Evolutionary conservation across 2,888 invertebrate genomes (phyloP), one percentile per base, ranked within the genome.

Genomic region (Drosophila kambysellisi): DNA sequence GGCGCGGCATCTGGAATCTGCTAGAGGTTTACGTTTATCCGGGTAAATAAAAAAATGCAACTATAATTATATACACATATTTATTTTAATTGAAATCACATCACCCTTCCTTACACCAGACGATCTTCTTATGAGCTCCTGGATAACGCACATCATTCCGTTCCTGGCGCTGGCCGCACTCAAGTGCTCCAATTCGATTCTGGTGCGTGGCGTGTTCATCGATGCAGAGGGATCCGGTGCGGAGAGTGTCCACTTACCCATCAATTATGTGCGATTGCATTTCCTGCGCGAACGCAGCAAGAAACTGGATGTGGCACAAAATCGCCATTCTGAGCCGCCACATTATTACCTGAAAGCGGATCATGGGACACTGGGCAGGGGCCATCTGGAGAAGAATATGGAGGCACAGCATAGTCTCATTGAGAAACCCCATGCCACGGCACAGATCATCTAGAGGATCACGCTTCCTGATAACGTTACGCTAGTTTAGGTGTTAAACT

Each of bases 151-250:
- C 92, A 93, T 96, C 81, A 94, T 96, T 70, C 96, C 97, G 76
- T 95, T 97, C 74, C 91, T 95, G 0, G 93, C 97, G 46, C 94
- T 97, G 60, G 95, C 97, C 60, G 94, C 97, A 11, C 94, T 98
- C 62, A 97, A 97, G 91, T 97, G 97, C 91, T 96, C 97, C 83
- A 98, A 98, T 93, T 97, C 97, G 0, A 95, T 98, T 61, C 94
- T 98, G 74, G 97, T 97, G 4, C 95, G 97, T 52, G 98, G 98
- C 0, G 97, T 98, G 2, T 97, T 96, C 93, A 97, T 97, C 62
- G 98, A 98, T 92, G 97, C 96, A 0, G 97, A 97, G 86, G 97
- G 97, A 82, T 95, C 96, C 0, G 96, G 96, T 0, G 97, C 97
- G 20, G 96, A 97, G 84, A 97, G 97, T 91, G 96, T 97, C 3